These are phyloP conservation scores for Seriola aureovittata DNA, from an alignment of 2,113 vertebrate genomes.

Conservation along the genomic window DNA sequence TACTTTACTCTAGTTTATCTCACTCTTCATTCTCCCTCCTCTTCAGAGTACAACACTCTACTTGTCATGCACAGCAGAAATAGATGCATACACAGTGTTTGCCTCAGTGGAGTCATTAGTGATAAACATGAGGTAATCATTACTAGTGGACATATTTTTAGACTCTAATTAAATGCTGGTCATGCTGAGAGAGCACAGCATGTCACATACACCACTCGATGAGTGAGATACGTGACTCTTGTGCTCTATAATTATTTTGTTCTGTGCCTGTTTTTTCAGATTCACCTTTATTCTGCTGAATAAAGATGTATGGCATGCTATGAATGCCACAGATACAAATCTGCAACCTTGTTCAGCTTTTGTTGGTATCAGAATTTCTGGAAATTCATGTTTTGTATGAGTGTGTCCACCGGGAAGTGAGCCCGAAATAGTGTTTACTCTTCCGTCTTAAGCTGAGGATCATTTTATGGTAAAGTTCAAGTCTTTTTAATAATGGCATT, in stretches of 20 bases:
- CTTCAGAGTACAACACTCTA: constrained; percentile 8
- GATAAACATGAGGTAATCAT: constrained; percentile 57
- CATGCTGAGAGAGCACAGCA: constrained; percentile 43
- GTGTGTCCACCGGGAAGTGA: constrained; percentile 20
- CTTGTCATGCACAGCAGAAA: constrained; percentile 1
- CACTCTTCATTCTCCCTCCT: background rate
- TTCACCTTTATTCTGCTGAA: background rate
- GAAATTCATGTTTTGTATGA: background rate
- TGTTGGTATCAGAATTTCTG: background rate
- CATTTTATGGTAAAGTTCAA: constrained; percentile 6
- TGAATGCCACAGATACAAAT: background rate
- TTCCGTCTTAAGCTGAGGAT: background rate
- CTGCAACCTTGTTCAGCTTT: constrained; percentile 8
- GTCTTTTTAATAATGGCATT: constrained; percentile 11
- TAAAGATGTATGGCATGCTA: background rate
- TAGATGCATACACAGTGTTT: background rate
- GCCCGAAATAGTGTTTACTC: background rate
- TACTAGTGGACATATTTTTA: constrained; percentile 58
- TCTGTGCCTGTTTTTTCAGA: background rate
- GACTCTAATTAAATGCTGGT: constrained; percentile 41
- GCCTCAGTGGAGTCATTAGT: constrained; percentile 39
- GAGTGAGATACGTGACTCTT: background rate
- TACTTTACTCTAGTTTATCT: background rate
- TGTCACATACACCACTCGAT: constrained; percentile 12
- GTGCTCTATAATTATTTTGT: constrained; percentile 1